phyloP scores from a whole-genome alignment of 2,888 invertebrate genomes.

The Tromatobia lineatoria region DNA sequence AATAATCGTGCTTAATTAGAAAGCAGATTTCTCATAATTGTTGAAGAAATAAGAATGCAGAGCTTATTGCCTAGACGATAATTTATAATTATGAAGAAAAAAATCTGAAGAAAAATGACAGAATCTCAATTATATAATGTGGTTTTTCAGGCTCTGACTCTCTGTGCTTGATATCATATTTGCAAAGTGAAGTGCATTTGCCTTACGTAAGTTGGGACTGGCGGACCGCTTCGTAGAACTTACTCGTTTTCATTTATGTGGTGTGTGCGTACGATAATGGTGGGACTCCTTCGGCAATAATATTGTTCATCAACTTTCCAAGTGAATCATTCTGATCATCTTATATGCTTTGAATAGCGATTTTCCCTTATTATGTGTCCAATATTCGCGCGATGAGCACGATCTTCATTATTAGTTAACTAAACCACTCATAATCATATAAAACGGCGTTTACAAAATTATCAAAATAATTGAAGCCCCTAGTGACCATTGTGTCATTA shows the following conservation, averaged over 20 bases:
- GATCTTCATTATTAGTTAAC: not conserved
- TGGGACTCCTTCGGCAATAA: slow-evolving; percentile 20
- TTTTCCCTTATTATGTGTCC: not conserved
- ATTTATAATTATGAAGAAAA: not conserved
- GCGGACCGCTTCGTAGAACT: slow-evolving; percentile 20
- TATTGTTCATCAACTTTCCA: slow-evolving; percentile 19
- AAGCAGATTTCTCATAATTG: not conserved
- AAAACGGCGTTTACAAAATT: not conserved
- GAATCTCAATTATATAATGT: slow-evolving; percentile 16
- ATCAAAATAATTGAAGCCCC: too few species aligned
- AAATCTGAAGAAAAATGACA: not conserved
- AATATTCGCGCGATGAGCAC: not conserved
- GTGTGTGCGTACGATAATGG: slow-evolving; percentile 12
- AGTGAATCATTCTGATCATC: not conserved
- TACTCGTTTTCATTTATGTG: slow-evolving; percentile 22
- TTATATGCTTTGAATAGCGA: not conserved
- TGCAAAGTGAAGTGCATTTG: slow-evolving; percentile 25
- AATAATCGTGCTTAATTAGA: not conserved
- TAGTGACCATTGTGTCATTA: not conserved
- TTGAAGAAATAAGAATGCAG: not conserved
- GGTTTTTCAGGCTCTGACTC: slow-evolving; percentile 9
- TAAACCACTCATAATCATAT: not conserved
- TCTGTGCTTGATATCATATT: slow-evolving; percentile 35
- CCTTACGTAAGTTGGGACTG: slow-evolving; percentile 41
- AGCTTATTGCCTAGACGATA: not conserved